Evolutionary conservation across 2,888 invertebrate genomes (phyloP).

Genomic region (Troides aeacus): DNA sequence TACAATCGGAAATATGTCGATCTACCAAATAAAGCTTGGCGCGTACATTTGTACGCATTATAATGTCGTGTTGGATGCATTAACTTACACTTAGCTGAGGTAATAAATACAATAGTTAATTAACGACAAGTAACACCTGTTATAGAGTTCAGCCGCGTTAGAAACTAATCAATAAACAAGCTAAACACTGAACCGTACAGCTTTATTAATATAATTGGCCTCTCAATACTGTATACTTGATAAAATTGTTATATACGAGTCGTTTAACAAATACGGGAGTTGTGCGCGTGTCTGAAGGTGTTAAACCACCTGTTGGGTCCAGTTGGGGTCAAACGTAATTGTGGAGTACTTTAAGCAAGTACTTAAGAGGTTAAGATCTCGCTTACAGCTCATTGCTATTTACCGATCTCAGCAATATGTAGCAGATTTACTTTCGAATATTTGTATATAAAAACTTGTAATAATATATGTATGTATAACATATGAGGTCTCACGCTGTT

Average conservation of each 20-base stretch:
- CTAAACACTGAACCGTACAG: slow-evolving; percentile 11
- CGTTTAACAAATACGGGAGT: slow-evolving; percentile 2
- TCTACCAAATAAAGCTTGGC: slow-evolving; percentile 20
- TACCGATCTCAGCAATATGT: no score
- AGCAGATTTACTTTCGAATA: no score
- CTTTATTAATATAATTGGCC: slow-evolving; percentile 18
- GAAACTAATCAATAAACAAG: slow-evolving; percentile 12
- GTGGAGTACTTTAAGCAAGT: not conserved
- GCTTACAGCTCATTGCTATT: no score
- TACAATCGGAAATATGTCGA: slow-evolving; percentile 14
- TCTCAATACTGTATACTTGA: slow-evolving; percentile 10
- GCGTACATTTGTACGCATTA: slow-evolving; percentile 5
- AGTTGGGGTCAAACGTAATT: slow-evolving; percentile 5
- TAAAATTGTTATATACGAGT: slow-evolving; percentile 20
- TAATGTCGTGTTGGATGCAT: not conserved
- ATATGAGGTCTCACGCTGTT: no score
- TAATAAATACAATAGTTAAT: slow-evolving; percentile 26
- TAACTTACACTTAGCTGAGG: not conserved
- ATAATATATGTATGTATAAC: no score
- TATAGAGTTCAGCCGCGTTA: not conserved
- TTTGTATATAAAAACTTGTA: no score
- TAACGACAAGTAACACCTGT: slow-evolving; percentile 2
- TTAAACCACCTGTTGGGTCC: not conserved
- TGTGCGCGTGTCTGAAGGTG: not conserved
- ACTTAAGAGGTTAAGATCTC: not conserved